phyloP scores from a whole-genome alignment of 1,140 invertebrate genomes.

The Eriosoma lanigerum region DNA sequence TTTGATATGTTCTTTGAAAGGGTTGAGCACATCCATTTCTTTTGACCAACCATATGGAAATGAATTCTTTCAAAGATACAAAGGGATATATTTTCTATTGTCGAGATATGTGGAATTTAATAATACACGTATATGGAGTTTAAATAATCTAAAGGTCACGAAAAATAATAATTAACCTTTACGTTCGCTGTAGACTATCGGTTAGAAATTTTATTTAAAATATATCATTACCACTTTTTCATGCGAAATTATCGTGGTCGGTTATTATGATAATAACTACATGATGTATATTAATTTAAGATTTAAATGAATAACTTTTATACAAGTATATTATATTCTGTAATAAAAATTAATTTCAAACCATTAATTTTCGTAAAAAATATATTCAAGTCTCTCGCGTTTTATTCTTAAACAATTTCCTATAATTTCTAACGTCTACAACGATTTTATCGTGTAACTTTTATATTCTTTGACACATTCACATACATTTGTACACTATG shows the following conservation, averaged over 20 bases:
- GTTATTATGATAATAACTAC: not conserved
- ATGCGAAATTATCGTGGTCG: not conserved
- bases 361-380: constrained; percentile 18
- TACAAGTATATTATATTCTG: not conserved
- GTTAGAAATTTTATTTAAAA: not conserved
- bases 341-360: not conserved
- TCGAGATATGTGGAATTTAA: not conserved
- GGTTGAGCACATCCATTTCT: not conserved
- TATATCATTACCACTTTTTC: not conserved
- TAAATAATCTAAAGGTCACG: not conserved
- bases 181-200: accelerated
- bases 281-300: not conserved
- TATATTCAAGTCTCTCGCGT: constrained; percentile 4
- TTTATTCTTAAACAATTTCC: constrained; percentile 4
- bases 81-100: not conserved
- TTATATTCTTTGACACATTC: not conserved
- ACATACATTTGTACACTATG: too few species aligned
- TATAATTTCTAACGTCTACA: not conserved
- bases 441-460: not conserved
- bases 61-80: not conserved
- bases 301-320: constrained; percentile 2
- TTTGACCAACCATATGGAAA: not conserved
- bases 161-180: not conserved
- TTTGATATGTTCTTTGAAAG: not conserved
- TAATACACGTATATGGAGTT: not conserved